phyloP scores from a whole-genome alignment of 2,888 invertebrate species.

The Sesamia inferens region DNA sequence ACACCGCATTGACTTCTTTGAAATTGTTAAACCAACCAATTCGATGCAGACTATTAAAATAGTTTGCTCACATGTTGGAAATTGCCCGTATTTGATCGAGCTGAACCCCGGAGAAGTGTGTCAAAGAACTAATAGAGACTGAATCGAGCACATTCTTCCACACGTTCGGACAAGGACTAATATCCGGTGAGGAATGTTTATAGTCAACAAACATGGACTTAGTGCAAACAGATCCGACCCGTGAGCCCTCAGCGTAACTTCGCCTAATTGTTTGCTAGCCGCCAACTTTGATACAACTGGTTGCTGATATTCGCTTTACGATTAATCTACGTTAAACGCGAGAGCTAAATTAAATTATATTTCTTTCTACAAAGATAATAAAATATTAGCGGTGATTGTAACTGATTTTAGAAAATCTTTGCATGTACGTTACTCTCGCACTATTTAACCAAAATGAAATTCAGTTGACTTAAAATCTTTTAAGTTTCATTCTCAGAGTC shows the following conservation, averaged over 20 bases:
- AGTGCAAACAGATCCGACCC: slow-evolving; percentile 79
- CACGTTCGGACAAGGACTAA: slow-evolving; percentile 85
- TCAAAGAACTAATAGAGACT: slow-evolving; percentile 70
- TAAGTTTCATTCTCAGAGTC: not conserved
- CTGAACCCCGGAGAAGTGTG: slow-evolving; percentile 50
- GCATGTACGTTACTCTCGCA: not conserved
- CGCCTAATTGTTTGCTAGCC: slow-evolving; percentile 79
- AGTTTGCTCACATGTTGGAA: slow-evolving; percentile 18
- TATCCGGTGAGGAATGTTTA: slow-evolving; percentile 85
- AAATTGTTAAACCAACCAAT: slow-evolving; percentile 6
- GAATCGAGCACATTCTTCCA: slow-evolving; percentile 74
- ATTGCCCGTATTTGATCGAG: slow-evolving; percentile 53
- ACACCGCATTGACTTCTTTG: not conserved
- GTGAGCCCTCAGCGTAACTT: slow-evolving; percentile 77
- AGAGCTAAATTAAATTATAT: slow-evolving; percentile 58
- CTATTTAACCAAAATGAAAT: not conserved
- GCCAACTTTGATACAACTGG: slow-evolving; percentile 78
- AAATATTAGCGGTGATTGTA: slow-evolving; percentile 43
- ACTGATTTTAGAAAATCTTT: slow-evolving; percentile 13
- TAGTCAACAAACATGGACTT: slow-evolving; percentile 82
- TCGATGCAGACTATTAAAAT: slow-evolving; percentile 20
- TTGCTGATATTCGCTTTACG: slow-evolving; percentile 69
- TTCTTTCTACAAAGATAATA: slow-evolving; percentile 46
- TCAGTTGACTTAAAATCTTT: not conserved
- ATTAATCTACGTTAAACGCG: slow-evolving; percentile 63